Evolutionary conservation across 2,888 invertebrate species (phyloP).

Genomic region (Anoncus sp.): DNA sequence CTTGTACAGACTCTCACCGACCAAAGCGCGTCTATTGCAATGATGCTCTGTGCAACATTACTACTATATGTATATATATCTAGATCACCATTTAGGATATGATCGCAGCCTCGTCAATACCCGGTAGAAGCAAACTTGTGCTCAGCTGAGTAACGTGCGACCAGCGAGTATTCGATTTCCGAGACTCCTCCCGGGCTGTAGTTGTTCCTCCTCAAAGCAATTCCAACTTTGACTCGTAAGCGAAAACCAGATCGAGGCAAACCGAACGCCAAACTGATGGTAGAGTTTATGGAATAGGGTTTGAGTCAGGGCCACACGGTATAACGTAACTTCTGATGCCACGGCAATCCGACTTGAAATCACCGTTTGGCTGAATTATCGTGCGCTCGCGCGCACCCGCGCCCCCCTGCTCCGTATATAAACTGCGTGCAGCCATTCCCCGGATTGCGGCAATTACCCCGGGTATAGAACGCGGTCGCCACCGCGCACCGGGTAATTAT

Average conservation of each 20-base stretch:
- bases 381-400: slow-evolving; percentile 68
- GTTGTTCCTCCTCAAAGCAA: slow-evolving; percentile 75
- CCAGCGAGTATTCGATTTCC: slow-evolving; percentile 53
- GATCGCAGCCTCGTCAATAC: slow-evolving; percentile 44
- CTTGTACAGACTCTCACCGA: slow-evolving; percentile 27
- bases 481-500: slow-evolving; percentile 79
- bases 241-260: slow-evolving; percentile 55
- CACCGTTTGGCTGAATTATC: slow-evolving; percentile 82
- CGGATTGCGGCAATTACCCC: slow-evolving; percentile 82
- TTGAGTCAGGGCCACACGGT: slow-evolving; percentile 48
- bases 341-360: slow-evolving; percentile 81
- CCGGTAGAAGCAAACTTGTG: slow-evolving; percentile 16
- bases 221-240: slow-evolving; percentile 78
- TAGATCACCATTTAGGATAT: slow-evolving; percentile 51
- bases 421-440: slow-evolving; percentile 76
- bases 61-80: slow-evolving; percentile 7
- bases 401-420: slow-evolving; percentile 41
- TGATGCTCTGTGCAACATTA: slow-evolving; percentile 20
- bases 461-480: slow-evolving; percentile 63
- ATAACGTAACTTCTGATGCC: slow-evolving; percentile 79
- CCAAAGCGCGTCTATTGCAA: slow-evolving; percentile 43
- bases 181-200: slow-evolving; percentile 22
- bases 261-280: slow-evolving; percentile 49
- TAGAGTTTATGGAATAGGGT: slow-evolving; percentile 19
- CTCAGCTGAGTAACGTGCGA: slow-evolving; percentile 37